Evolutionary conservation across 2,113 vertebrate genomes (phyloP).

Genomic region (Irena cyanogastra): DNA sequence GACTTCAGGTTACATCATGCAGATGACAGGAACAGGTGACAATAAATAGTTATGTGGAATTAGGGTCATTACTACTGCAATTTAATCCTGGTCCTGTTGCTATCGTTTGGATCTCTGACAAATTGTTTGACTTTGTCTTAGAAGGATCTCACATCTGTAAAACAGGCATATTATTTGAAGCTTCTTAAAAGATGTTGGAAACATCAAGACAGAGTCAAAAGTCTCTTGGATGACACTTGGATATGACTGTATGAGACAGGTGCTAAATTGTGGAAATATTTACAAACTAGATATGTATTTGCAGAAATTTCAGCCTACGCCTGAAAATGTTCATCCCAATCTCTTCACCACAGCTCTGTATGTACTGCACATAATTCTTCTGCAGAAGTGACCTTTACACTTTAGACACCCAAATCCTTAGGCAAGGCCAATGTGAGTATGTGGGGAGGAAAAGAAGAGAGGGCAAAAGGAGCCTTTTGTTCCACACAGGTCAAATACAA

Average conservation of each 20-base stretch:
- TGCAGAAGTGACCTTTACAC: background rate
- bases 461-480: background rate
- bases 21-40: background rate
- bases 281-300: background rate
- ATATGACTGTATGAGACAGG: background rate
- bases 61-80: background rate
- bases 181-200: background rate
- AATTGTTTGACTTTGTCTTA: background rate
- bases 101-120: background rate
- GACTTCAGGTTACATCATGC: background rate
- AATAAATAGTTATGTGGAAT: background rate
- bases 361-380: background rate
- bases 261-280: background rate
- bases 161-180: background rate
- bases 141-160: background rate
- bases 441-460: background rate
- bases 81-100: background rate
- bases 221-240: background rate
- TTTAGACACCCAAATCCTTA: background rate
- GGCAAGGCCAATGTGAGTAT: rapidly evolving
- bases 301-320: background rate
- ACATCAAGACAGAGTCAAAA: background rate
- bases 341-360: background rate
- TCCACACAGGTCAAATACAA: background rate
- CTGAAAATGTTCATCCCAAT: background rate